A percentile compares a stretch with the other conserved stretches of the same genome.
These are phyloP conservation scores for Parazoanthus darwini DNA, from an alignment of 92 coral and sea anemone species.

Conservation along the genomic window DNA sequence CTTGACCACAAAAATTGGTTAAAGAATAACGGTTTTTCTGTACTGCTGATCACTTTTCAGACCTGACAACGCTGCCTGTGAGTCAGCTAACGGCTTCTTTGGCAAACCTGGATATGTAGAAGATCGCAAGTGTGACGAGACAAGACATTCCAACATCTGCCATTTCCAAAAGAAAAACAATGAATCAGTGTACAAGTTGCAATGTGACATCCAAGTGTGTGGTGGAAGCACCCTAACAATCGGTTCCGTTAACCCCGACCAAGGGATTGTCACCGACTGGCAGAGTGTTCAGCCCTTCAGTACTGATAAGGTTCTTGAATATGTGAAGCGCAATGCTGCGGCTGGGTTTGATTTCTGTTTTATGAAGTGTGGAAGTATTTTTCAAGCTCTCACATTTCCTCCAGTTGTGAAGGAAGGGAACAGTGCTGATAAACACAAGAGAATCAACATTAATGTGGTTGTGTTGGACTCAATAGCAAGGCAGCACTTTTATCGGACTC, in stretches of 20 bases:
- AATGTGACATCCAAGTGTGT: conserved; percentile 26
- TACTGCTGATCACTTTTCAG: neutral
- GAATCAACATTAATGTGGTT: conserved; percentile 58
- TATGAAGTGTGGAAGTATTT: conserved; percentile 53
- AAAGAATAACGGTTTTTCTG: no score
- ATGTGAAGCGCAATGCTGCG: conserved; percentile 43
- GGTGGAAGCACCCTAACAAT: conserved; percentile 27
- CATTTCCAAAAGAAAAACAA: conserved; percentile 2
- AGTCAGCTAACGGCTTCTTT: conserved; percentile 18
- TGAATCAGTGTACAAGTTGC: neutral
- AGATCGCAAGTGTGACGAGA: conserved; percentile 32
- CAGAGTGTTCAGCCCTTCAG: conserved; percentile 18
- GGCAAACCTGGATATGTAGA: conserved; percentile 29
- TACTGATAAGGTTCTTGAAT: conserved; percentile 23
- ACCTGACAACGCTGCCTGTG: conserved; percentile 10
- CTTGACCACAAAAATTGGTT: neutral
- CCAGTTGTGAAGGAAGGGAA: conserved; percentile 26
- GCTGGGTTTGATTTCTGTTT: conserved; percentile 47
- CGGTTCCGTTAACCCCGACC: conserved; percentile 29
- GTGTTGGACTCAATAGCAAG: conserved; percentile 63
- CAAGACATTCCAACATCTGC: conserved; percentile 19
- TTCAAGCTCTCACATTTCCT: conserved; percentile 54
- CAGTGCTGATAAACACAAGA: neutral
- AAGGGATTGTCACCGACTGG: conserved; percentile 37
- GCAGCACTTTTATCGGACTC: conserved; percentile 62